Evolutionary conservation across 2,113 vertebrate species (phyloP).

Genomic region (Otis tarda): DNA sequence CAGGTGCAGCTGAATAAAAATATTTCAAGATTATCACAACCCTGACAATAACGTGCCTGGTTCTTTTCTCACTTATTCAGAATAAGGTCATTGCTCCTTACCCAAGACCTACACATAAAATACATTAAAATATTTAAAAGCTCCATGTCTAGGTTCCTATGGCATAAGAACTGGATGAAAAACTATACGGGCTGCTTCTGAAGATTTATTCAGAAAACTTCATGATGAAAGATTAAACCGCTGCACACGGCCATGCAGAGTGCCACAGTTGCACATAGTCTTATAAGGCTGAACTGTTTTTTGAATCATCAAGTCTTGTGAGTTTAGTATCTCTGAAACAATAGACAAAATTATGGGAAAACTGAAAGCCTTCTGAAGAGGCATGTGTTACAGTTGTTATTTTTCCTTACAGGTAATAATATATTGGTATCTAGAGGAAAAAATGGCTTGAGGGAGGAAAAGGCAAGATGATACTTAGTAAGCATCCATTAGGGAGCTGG

Average conservation of each 20-base stretch:
- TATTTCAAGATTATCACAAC: neutral
- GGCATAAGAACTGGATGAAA: neutral
- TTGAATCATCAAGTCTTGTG: neutral
- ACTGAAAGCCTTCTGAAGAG: neutral
- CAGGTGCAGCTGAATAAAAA: conserved; percentile 8
- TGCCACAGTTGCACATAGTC: fast-evolving
- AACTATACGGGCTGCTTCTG: neutral
- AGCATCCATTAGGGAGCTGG: neutral
- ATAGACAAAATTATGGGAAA: neutral
- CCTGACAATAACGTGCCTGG: neutral
- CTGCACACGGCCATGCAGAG: neutral
- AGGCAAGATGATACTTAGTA: neutral
- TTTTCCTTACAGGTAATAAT: neutral
- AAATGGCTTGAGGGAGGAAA: neutral
- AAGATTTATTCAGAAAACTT: neutral
- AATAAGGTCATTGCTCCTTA: neutral
- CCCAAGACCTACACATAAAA: neutral
- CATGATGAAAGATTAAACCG: neutral
- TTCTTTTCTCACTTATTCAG: neutral
- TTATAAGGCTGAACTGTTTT: neutral
- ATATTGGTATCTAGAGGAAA: neutral
- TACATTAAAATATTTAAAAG: neutral
- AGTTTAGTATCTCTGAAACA: neutral
- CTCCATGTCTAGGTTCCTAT: neutral
- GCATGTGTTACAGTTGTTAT: fast-evolving